Base-by-base conservation (phyloP, 2,113 vertebrate genomes). In the Dromas ardeola region DNA sequence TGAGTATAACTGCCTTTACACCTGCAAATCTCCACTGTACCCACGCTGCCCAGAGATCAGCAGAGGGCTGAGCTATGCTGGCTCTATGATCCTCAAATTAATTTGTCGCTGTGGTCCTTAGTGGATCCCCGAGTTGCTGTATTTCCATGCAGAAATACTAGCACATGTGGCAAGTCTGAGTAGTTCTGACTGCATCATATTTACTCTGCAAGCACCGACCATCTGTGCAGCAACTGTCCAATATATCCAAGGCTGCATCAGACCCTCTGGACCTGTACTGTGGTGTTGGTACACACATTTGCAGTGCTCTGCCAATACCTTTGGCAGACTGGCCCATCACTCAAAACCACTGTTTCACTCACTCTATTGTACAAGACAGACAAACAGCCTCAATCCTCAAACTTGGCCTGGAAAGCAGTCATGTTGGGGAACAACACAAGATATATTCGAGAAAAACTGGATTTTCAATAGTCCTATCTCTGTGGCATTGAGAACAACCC, bases 141-240 rank as follows among this genome's bases (percentile, higher is more conserved):
- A 53, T 53, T 87, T 93, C n/a, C 40, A 16, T 1, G 1, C 27
- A 70, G 56, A 91, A 74, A 43, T 59, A 49, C 0, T 0, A 93
- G 52, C 52, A 47, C 1, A 1, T 23, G 29, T 0, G 0, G 13
- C 7, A 52, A 63, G 22, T 53, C 56, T 66, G 67, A 62, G 30
- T 13, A 50, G 63, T 52, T 92, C 55, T 79, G 59, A 22, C 50
- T 40, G 15, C 69, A 50, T 11, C 32, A 3, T 36, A 19, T 78
- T 80, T 93, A 61, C 72, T 74, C 80, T 76, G 61, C 53, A 69
- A 95, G 67, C 71, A 83, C 21, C 1, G 12, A 65, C 77, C 89
- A 91, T 43, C 93, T 87, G 80, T 58, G 83, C 83, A 95, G 86
- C 72, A 91, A 42, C 53, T 27, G 69, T 34, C 27, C 83, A 29